Evolutionary conservation across 2,113 vertebrate species (phyloP), one percentile per base, ranked within the genome.

Genomic region (Chiloscyllium plagiosum): DNA sequence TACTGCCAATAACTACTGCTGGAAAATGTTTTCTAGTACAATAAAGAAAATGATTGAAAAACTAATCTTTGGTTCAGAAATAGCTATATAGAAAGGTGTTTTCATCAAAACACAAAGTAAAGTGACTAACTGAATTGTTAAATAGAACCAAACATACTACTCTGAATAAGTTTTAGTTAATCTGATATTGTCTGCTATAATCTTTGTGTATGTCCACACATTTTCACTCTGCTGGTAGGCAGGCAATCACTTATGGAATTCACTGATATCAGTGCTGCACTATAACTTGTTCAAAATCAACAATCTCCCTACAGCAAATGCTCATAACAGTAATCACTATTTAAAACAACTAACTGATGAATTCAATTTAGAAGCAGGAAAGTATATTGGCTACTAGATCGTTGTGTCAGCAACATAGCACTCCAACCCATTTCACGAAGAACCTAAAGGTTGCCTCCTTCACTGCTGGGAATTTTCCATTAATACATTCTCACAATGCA

Each of bases 161-260:
- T 2, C 29, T 65, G 29, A 92, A 29, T 65, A 56, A 92, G 29
- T 61, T 65, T 37, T 65, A 19, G 52, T 65, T 15, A 92, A n/a
- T 92, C 89, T n/a, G 33, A 92, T 65, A n/a, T 65, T 7, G 12
- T 37, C n/a, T 92, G 29, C 56, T n/a, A n/a, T 92, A 65, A 92
- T 65, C 89, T 92, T 56, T 65, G 29, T n/a, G 33, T 56, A 92
- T 92, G 89, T 61, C 89, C 56, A 65, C 12, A n/a, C 52, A 92
- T 92, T 92, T 92, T 65, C 56, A 8, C 33, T 92, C 61, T 65
- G 89, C 89, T 92, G 17, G 29, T 92, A n/a, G 89, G 89, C n/a
- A 92, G 2, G 89, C 33, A 65, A 92, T 92, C 89, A n/a, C 89
- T n/a, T 61, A 15, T 61, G 61, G 89, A 92, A 33, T 65, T 29